Conservation (phyloP, 2,113 vertebrate species). For the Actenoides lindsayi region DNA sequence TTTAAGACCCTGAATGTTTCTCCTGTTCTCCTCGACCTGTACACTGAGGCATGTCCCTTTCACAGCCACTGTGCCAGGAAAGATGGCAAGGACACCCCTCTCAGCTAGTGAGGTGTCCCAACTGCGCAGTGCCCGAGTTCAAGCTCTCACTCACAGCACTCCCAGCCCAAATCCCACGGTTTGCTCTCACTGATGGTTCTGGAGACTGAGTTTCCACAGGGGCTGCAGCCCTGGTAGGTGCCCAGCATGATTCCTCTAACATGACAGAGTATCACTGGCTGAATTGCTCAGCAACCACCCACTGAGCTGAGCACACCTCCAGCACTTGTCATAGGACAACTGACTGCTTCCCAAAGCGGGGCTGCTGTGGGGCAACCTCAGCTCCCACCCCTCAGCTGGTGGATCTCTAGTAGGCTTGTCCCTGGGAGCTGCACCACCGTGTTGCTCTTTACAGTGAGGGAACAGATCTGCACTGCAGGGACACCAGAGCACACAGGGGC, state of each 20-base stretch:
- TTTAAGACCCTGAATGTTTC: background rate
- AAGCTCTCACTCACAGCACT: background rate
- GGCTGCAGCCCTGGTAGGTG: background rate
- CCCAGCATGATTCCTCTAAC: background rate
- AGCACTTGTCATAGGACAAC: background rate
- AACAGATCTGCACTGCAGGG: background rate
- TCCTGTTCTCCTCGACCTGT: background rate
- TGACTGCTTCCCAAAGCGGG: background rate
- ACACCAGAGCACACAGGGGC: background rate
- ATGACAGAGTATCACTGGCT: background rate
- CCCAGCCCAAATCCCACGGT: background rate
- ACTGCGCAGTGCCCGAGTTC: accelerated
- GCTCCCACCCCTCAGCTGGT: background rate
- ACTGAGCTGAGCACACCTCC: background rate
- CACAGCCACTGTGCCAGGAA: background rate
- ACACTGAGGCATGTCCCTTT: background rate
- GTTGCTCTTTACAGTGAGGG: accelerated
- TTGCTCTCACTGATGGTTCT: background rate
- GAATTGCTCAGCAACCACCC: background rate
- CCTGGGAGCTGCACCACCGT: background rate
- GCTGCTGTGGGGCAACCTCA: background rate
- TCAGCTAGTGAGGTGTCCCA: background rate
- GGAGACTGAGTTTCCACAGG: background rate
- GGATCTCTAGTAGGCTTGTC: accelerated
- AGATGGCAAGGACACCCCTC: background rate